These are phyloP conservation scores for Pycnonotus jocosus DNA, from an alignment of 2,113 vertebrate genomes.

Conservation along the genomic window DNA sequence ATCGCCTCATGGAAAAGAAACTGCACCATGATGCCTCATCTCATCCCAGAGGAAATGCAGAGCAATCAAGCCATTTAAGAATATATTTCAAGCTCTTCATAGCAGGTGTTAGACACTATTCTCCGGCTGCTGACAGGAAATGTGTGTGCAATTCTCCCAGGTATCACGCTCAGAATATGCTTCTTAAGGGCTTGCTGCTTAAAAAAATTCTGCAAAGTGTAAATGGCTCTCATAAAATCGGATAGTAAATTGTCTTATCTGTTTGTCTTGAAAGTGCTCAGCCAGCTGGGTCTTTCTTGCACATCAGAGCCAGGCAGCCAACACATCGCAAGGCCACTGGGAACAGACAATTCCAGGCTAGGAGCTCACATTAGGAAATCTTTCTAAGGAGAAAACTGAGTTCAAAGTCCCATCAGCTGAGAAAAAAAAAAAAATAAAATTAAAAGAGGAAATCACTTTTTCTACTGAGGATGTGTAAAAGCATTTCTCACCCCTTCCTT, in stretches of 20 bases:
- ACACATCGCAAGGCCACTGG: neutral
- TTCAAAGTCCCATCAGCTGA: neutral
- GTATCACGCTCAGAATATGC: neutral
- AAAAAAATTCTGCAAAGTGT: conserved; percentile 25
- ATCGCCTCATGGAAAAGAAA: neutral
- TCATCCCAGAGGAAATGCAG: conserved; percentile 28
- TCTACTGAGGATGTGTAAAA: neutral
- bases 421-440: neutral
- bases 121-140: conserved; percentile 44
- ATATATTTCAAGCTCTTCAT: conserved; percentile 43
- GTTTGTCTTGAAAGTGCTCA: conserved; percentile 36
- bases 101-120: conserved; percentile 48
- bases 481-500: neutral
- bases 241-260: conserved; percentile 40
- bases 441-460: neutral
- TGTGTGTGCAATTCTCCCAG: conserved; percentile 43
- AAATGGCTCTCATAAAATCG: conserved; percentile 38
- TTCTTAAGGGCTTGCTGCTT: conserved; percentile 19
- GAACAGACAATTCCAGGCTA: neutral
- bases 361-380: neutral
- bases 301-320: neutral
- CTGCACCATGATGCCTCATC: neutral
- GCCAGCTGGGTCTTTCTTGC: neutral
- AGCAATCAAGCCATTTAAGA: conserved; percentile 60
- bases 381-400: neutral